Evolutionary conservation across 2,113 vertebrate genomes (phyloP).

Genomic region (Cephalopholis sonnerati): DNA sequence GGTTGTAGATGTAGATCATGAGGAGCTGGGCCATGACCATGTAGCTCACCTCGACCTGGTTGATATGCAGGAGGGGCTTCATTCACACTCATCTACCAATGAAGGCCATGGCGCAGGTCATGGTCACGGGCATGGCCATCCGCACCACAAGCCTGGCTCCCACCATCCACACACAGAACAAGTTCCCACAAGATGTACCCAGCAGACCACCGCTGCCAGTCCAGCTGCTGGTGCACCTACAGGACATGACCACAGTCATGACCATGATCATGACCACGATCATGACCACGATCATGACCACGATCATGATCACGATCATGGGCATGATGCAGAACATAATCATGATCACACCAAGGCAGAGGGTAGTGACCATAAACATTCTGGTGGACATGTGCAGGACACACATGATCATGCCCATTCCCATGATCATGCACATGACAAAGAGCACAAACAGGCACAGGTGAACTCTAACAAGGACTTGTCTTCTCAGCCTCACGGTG

Average conservation of each 20-base stretch:
- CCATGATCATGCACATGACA: conserved; percentile 49
- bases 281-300: conserved; percentile 2
- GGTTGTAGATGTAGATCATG: conserved; percentile 91
- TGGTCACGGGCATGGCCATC: conserved; percentile 51
- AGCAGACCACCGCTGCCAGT: conserved; percentile 4
- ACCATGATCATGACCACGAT: no score
- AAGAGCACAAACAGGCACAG: conserved; percentile 51
- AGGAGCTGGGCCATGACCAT: conserved; percentile 94
- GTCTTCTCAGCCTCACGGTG: conserved; percentile 18
- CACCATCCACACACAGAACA: conserved; percentile 41
- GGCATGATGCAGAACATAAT: conserved; percentile 14
- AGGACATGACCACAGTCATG: not conserved
- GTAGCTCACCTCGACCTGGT: conserved; percentile 93
- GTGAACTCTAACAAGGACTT: conserved; percentile 22
- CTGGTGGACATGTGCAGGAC: conserved; percentile 52
- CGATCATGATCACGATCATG: conserved; percentile 9
- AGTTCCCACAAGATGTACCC: conserved; percentile 25
- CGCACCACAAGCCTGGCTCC: conserved; percentile 39
- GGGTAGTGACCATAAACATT: conserved; percentile 51
- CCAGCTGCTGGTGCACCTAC: conserved; percentile 15
- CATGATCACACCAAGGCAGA: conserved; percentile 33
- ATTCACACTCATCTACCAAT: conserved; percentile 84
- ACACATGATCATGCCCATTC: conserved; percentile 45
- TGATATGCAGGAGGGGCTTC: conserved; percentile 91
- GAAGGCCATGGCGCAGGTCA: conserved; percentile 72